Conservation (phyloP, 2,113 vertebrate species). For the Andinoacara biseriatus region DNA sequence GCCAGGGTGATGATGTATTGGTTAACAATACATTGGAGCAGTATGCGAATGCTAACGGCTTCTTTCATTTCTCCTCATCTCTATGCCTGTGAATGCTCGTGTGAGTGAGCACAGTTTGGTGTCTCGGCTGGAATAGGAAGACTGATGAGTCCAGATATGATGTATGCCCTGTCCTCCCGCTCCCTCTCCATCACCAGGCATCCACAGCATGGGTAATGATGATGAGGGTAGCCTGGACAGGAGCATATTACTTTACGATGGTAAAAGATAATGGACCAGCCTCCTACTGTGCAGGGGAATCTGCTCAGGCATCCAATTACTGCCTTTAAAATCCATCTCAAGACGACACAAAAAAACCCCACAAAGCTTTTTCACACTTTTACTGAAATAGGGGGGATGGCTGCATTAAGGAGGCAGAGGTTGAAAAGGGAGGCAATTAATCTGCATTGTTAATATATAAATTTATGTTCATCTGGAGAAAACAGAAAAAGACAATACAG, state of each 20-base stretch:
- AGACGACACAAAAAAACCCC: constrained; percentile 62
- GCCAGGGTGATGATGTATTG: constrained; percentile 76
- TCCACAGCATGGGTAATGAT: constrained; percentile 74
- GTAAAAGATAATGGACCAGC: constrained; percentile 76
- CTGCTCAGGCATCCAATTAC: constrained; percentile 76
- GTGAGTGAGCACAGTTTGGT: constrained; percentile 74
- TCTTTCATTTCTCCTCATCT: constrained; percentile 73
- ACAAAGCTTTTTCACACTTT: constrained; percentile 43
- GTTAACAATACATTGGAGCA: constrained; percentile 71
- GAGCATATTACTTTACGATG: constrained; percentile 68
- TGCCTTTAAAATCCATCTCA: constrained; percentile 70
- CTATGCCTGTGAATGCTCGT: constrained; percentile 47
- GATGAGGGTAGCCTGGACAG: constrained; percentile 72
- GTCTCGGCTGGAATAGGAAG: constrained; percentile 66
- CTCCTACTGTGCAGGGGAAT: constrained; percentile 70
- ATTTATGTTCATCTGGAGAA: constrained; percentile 42
- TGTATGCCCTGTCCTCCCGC: constrained; percentile 72
- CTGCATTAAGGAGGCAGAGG: constrained; percentile 15
- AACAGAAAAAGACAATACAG: neutral
- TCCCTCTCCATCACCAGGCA: constrained; percentile 71
- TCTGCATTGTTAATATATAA: constrained; percentile 59
- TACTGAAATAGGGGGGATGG: constrained; percentile 33
- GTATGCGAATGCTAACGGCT: constrained; percentile 70
- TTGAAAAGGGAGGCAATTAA: constrained; percentile 49
- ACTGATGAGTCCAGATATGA: constrained; percentile 76